phyloP scores from a whole-genome alignment of 2,113 vertebrate genomes.

The Sturnira hondurensis region DNA sequence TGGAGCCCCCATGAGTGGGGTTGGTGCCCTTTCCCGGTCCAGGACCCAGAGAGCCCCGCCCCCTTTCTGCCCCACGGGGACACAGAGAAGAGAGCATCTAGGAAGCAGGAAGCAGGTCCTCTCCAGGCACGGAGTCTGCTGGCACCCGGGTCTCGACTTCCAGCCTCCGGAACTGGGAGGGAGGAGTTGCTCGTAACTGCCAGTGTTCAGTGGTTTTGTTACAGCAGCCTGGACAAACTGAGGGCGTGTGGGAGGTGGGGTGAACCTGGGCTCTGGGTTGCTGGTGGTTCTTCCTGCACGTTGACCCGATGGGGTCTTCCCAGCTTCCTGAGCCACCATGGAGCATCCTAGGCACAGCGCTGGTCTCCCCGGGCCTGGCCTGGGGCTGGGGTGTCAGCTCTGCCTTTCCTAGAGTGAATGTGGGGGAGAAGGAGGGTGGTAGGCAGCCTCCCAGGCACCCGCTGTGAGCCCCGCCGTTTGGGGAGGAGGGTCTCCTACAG shows the following conservation, averaged over 20 bases:
- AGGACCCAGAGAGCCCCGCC: background rate
- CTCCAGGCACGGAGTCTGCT: too few relatives aligned
- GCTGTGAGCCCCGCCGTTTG: background rate
- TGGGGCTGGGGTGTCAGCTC: background rate
- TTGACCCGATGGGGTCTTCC: background rate
- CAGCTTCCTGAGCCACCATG: background rate
- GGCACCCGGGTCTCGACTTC: too few relatives aligned
- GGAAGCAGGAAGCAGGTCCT: too few relatives aligned
- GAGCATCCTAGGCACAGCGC: too few relatives aligned
- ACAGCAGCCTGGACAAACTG: too few relatives aligned
- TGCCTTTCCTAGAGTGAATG: too few relatives aligned
- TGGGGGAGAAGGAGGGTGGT: background rate
- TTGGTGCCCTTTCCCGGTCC: background rate
- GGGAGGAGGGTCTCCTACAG: background rate
- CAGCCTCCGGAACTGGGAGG: background rate
- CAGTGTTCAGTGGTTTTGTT: background rate
- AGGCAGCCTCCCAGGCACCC: background rate
- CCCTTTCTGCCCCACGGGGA: background rate
- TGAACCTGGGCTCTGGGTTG: background rate
- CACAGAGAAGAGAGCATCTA: background rate
- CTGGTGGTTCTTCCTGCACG: background rate
- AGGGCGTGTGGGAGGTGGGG: background rate
- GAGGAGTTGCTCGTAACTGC: background rate
- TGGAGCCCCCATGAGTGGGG: too few relatives aligned
- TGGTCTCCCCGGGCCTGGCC: background rate